phyloP scores from a whole-genome alignment of 2,888 invertebrate species.

The Netelia melanura region DNA sequence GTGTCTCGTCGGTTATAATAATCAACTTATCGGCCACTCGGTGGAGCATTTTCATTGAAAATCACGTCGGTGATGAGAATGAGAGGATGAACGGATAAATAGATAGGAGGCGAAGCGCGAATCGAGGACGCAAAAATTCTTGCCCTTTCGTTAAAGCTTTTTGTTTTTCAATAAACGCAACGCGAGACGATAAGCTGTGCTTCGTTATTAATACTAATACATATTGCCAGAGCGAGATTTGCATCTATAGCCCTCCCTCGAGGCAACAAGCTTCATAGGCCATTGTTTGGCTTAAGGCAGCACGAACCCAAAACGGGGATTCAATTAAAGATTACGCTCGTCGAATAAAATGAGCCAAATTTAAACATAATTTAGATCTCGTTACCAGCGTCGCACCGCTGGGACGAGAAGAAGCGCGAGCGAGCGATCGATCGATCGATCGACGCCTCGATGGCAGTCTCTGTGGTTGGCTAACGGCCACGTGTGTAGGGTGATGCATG shows the following conservation, averaged over 20 bases:
- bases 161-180: background rate
- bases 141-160: conserved; percentile 42
- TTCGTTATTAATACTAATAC: conserved; percentile 6
- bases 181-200: conserved; percentile 27
- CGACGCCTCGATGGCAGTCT: background rate
- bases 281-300: conserved; percentile 43
- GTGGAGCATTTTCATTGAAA: background rate
- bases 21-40: background rate
- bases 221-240: conserved; percentile 16
- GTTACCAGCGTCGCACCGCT: conserved; percentile 12
- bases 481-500: conserved; percentile 22
- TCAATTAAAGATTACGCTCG: conserved; percentile 43
- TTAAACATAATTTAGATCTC: conserved; percentile 36
- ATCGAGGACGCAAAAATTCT: conserved; percentile 41
- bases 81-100: background rate
- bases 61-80: conserved; percentile 5
- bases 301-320: background rate
- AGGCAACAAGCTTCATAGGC: conserved; percentile 60
- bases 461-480: conserved; percentile 13
- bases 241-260: conserved; percentile 56
- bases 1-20: no score
- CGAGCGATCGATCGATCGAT: background rate
- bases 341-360: conserved; percentile 27
- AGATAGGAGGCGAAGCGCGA: conserved; percentile 31
- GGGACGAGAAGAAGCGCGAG: conserved; percentile 13